Evolutionary conservation across 2,113 vertebrate species (phyloP).

Genomic region (Motacilla alba): DNA sequence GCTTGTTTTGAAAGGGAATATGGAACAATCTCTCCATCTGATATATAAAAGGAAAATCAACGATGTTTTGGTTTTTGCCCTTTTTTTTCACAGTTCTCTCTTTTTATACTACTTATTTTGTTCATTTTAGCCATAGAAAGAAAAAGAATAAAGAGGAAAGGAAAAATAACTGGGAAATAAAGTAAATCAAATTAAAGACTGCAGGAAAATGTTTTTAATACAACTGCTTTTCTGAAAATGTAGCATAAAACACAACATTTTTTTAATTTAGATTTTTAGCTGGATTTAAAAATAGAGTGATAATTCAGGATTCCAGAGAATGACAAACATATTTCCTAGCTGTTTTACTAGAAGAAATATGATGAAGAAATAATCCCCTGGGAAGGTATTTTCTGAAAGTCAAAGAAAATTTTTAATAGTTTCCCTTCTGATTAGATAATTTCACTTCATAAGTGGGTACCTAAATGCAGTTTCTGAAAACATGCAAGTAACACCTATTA

Average conservation of each 20-base stretch:
- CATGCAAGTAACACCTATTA: not conserved
- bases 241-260: not conserved
- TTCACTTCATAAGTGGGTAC: not conserved
- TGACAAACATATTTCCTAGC: not conserved
- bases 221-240: not conserved
- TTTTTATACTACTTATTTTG: not conserved
- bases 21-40: not conserved
- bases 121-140: not conserved
- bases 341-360: not conserved
- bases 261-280: not conserved
- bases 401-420: not conserved
- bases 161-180: not conserved
- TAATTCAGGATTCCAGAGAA: not conserved
- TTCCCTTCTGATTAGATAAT: not conserved
- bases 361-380: not conserved
- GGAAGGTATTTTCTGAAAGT: not conserved
- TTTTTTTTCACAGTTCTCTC: not conserved
- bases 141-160: not conserved
- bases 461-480: not conserved
- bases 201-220: not conserved
- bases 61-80: not conserved
- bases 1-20: not conserved
- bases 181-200: not conserved
- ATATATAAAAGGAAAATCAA: not conserved
- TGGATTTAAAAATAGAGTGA: not conserved